Evolutionary conservation across 2,113 vertebrate species (phyloP), one percentile per base, ranked within the genome.

Genomic region (Menura novaehollandiae): DNA sequence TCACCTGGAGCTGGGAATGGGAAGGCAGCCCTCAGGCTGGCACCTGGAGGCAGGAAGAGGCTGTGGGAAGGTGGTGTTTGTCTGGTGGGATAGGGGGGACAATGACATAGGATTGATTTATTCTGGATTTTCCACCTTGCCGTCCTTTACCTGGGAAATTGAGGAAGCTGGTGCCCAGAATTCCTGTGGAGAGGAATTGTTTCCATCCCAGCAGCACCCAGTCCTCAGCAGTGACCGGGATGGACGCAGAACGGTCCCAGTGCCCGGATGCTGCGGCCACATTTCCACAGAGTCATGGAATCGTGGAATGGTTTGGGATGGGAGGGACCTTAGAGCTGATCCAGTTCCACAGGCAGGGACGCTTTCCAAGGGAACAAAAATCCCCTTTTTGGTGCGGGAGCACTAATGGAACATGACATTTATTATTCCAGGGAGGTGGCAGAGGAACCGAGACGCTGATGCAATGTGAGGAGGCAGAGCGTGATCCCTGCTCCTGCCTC

Each of bases 91-190:
- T 1, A 18, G 2, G 30, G 62, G 58, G 15, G 5, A 23, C 27
- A 27, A 3, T 0, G 9, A 1, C 7, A 1, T 1, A 3, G 2
- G 8, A 5, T 3, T 1, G 0, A 2, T 59, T 67, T 35, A 64
- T n/a, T 21, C 7, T 7, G 33, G 17, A 4, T 27, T 33, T 35
- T 6, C 2, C 26, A 2, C 15, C 30, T 27, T 15, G 53, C 27
- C 33, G 0, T 24, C n/a, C 1, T 35, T 47, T 14, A 6, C 15
- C 37, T 0, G 0, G 43, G 51, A 23, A 23, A 11, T 9, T 4
- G 1, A 13, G 47, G 44, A 49, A 2, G 14, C 11, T 15, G 28
- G 43, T 32, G 52, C 59, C 52, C 13, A 0, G 32, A 26, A 52
- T 43, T 56, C 74, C 62, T 11, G 1, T 10, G 39, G 27, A 67